Conservation (phyloP, 2,113 vertebrate genomes). For the Odontophorus gujanensis region DNA sequence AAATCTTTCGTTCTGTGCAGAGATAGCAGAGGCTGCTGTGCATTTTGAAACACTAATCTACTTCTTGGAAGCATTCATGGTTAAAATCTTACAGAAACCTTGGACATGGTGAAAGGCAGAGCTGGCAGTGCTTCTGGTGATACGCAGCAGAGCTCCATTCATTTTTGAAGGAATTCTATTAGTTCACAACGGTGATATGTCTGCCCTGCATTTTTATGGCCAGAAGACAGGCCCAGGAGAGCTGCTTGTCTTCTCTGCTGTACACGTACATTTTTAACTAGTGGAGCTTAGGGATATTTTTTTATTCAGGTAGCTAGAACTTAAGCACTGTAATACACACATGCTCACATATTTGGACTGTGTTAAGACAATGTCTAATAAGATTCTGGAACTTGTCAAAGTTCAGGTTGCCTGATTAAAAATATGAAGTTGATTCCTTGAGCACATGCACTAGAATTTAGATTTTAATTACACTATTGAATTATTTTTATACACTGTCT, state of each 20-base stretch:
- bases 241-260: not conserved
- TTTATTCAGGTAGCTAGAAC: not conserved
- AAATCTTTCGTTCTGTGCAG: not conserved
- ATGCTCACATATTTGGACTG: rapidly evolving
- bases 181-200: not conserved
- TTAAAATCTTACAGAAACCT: not conserved
- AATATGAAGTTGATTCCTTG: not conserved
- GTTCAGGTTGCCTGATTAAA: not conserved
- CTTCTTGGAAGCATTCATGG: not conserved
- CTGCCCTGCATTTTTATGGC: not conserved
- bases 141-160: not conserved
- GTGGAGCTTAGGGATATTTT: not conserved
- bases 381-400: not conserved
- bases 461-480: not conserved
- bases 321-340: not conserved
- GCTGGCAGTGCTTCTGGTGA: not conserved
- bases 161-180: not conserved
- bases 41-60: not conserved
- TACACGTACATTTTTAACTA: not conserved
- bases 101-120: rapidly evolving
- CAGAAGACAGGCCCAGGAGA: not conserved
- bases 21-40: not conserved
- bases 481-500: not conserved
- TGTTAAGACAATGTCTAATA: not conserved
- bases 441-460: not conserved